These are phyloP conservation scores for Monopis laevigella DNA, from an alignment of 2,888 invertebrate genomes.

Conservation along the genomic window DNA sequence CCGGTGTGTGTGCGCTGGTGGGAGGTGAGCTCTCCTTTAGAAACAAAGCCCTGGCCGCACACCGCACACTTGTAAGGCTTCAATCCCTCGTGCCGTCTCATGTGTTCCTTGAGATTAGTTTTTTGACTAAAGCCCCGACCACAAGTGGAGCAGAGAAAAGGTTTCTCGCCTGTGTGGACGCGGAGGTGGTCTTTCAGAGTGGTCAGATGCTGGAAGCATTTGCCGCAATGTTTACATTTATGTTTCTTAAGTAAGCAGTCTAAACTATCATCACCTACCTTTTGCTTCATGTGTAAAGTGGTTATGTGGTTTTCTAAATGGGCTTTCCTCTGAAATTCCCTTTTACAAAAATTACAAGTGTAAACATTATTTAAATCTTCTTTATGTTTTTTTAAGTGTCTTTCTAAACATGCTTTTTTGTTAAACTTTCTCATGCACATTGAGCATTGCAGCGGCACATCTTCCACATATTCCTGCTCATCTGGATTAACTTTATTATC, in stretches of 20 bases:
- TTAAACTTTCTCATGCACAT: conserved; percentile 45
- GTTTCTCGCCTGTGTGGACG: conserved; percentile 67
- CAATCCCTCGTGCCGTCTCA: conserved; percentile 62
- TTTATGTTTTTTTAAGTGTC: conserved; percentile 41
- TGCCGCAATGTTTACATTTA: conserved; percentile 52
- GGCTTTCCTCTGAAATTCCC: conserved; percentile 65
- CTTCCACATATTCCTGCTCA: conserved; percentile 16
- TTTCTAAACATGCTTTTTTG: conserved; percentile 33
- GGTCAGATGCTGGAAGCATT: conserved; percentile 42
- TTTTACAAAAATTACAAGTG: conserved; percentile 41
- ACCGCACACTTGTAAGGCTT: conserved; percentile 50
- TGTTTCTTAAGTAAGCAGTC: conserved; percentile 55
- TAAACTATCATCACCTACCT: neutral
- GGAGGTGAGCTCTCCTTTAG: conserved; percentile 63
- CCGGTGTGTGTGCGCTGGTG: conserved; percentile 68
- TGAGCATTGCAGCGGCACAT: too few relatives aligned
- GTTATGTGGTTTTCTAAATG: conserved; percentile 62
- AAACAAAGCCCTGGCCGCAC: conserved; percentile 52
- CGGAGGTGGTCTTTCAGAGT: conserved; percentile 68
- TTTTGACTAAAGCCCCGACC: conserved; percentile 69
- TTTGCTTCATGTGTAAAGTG: conserved; percentile 32
- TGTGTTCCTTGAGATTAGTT: conserved; percentile 67
- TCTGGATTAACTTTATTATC: conserved; percentile 20
- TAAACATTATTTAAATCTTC: conserved; percentile 31
- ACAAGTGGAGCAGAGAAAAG: conserved; percentile 64